Evolutionary conservation across 2,888 invertebrate genomes (phyloP).

Genomic region (Eupithecia tripunctaria): DNA sequence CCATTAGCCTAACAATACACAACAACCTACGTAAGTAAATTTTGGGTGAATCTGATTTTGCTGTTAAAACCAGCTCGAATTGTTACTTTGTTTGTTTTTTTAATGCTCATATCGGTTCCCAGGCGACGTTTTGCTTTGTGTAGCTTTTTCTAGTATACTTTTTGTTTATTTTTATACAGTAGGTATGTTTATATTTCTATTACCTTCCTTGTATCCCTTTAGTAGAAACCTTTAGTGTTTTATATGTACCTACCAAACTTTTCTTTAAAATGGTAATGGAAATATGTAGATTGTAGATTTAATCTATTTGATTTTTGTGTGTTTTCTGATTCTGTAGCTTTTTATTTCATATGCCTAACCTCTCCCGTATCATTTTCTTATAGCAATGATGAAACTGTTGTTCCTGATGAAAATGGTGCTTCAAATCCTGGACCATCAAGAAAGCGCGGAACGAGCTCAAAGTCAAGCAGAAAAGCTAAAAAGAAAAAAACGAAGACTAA

Average conservation of each 20-base stretch:
- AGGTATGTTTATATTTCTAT: neutral
- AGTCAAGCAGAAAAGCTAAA: neutral
- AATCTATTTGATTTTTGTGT: neutral
- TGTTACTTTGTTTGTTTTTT: neutral
- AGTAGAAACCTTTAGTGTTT: neutral
- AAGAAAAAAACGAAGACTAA: neutral
- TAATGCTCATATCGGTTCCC: neutral
- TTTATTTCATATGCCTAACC: neutral
- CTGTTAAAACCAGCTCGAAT: neutral
- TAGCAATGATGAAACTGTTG: neutral
- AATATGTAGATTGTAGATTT: too few species aligned
- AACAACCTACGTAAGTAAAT: conserved; percentile 3
- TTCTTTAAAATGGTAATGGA: neutral
- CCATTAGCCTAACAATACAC: neutral
- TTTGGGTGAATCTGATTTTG: neutral
- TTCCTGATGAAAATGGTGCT: neutral
- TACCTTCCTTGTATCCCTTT: neutral
- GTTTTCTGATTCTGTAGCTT: neutral
- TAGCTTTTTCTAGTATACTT: neutral
- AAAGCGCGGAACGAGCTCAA: neutral
- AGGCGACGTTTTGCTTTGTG: neutral
- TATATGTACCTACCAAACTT: neutral
- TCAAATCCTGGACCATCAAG: neutral
- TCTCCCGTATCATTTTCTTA: neutral
- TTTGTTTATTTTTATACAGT: neutral